A percentile compares a stretch with the other conserved stretches of the same genome.
phyloP scores from a whole-genome alignment of 2,888 invertebrate genomes.

The Apodemia mormo region DNA sequence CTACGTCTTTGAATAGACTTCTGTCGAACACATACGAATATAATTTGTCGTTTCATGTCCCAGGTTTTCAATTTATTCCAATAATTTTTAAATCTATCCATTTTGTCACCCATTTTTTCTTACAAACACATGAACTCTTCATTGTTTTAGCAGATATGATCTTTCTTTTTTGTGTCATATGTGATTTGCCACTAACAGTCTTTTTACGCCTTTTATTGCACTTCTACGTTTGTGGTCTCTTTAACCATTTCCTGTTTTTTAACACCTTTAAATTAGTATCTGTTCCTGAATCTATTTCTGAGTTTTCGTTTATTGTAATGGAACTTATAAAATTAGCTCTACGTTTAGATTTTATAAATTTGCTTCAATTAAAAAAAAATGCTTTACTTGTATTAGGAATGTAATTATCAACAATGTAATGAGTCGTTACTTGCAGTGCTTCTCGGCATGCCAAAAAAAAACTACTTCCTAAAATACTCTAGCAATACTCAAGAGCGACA shows the following conservation, averaged over 20 bases:
- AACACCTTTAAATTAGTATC: neutral
- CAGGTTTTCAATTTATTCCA: neutral
- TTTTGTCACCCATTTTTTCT: neutral
- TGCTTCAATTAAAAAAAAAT: neutral
- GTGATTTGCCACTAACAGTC: neutral
- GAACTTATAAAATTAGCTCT: neutral
- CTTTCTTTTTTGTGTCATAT: neutral
- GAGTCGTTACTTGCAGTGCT: too few relatives aligned
- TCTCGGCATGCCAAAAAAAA: too few relatives aligned
- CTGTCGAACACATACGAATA: neutral
- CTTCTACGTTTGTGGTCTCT: neutral
- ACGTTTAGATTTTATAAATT: neutral
- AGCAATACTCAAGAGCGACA: too few relatives aligned
- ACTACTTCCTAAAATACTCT: too few relatives aligned
- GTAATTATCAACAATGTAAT: neutral
- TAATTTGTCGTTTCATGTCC: conserved; percentile 5
- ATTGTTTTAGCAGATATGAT: neutral
- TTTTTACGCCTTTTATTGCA: conserved; percentile 1
- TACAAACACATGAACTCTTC: neutral
- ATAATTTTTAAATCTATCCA: conserved; percentile 1
- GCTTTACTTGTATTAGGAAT: neutral
- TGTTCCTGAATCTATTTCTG: neutral
- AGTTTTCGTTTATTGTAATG: neutral
- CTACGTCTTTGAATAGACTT: neutral
- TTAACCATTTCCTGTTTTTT: neutral